Base-by-base conservation (phyloP, 2,797 vertebrate genomes). In the Sebastolobus alascanus region DNA sequence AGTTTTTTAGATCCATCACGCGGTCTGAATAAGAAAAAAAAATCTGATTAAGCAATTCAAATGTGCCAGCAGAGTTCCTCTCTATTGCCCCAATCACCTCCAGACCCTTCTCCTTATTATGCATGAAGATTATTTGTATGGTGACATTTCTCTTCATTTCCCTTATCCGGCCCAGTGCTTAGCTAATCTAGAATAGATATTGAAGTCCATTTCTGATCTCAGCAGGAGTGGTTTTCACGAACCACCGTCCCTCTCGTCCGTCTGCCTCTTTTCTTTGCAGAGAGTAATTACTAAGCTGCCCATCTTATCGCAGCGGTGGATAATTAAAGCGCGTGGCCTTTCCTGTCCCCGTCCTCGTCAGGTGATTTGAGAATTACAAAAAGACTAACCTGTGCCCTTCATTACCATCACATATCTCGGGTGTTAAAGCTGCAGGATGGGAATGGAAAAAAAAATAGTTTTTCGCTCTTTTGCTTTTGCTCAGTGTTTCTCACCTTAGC, bases 401-500 rank as follows among this genome's bases (percentile, higher is more conserved):
- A 91, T 93, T 91, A 90, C 38, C 82, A 70, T 87, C 80, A 73
- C 82, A 87, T 83, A 67, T 86, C 59, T 75, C 12, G 11, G 29
- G 1, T 37, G 58, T 72, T 76, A 75, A 83, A 85, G 55, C 75
- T 65, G 37, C 56, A 29, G 71, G 40, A 80, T 33, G 22, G 64
- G 83, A 87, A 33, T 43, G 59, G 59, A 74, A 73, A 46, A 46
- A 46, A 46, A 18, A 50, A 69, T 40, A 78, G 4, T 74, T 76
- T 87, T 55, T 74, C 50, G 76, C 43, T 86, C 20, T 60, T 74
- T 68, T 2, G 1, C 37, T 29, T 74, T 60, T 60, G 27, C 27
- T 77, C 79, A 13, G 29, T 64, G 84, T 38, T 38, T 54, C 97
- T 96, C 80, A 99, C 98, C 95, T 98, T 97, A 58, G 97, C 93